Evolutionary conservation across 2,113 vertebrate species (phyloP).

Genomic region (Rhinichthys klamathensis): DNA sequence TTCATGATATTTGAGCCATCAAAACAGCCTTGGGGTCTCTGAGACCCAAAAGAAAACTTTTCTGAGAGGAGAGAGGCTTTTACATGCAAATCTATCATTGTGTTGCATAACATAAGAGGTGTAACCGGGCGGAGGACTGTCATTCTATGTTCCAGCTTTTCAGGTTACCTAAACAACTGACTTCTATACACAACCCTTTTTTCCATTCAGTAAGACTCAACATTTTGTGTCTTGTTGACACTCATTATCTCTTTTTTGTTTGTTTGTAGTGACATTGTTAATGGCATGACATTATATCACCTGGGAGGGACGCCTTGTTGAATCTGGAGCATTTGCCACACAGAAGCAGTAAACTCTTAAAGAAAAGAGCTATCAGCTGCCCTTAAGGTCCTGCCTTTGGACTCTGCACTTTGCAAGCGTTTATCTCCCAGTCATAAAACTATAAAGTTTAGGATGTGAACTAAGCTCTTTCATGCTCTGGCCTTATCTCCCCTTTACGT

Average conservation of each 20-base stretch:
- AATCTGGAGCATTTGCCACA: background rate
- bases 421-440: slow-evolving; percentile 64
- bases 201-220: background rate
- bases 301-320: background rate
- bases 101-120: background rate
- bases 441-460: slow-evolving; percentile 45
- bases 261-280: background rate
- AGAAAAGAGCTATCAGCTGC: background rate
- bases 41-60: background rate
- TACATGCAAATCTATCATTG: background rate
- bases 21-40: background rate
- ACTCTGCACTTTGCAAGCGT: slow-evolving; percentile 55
- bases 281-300: background rate
- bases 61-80: background rate
- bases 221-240: background rate
- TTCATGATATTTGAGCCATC: background rate
- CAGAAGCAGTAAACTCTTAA: background rate
- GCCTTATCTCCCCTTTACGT: slow-evolving; percentile 46
- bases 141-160: background rate
- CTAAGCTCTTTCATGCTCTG: slow-evolving; percentile 45
- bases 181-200: background rate
- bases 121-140: background rate
- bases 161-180: background rate
- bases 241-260: background rate
- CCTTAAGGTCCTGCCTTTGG: slow-evolving; percentile 45